Evolutionary conservation across 2,113 vertebrate genomes (phyloP).

Genomic region (Cyprinodon variegatus): DNA sequence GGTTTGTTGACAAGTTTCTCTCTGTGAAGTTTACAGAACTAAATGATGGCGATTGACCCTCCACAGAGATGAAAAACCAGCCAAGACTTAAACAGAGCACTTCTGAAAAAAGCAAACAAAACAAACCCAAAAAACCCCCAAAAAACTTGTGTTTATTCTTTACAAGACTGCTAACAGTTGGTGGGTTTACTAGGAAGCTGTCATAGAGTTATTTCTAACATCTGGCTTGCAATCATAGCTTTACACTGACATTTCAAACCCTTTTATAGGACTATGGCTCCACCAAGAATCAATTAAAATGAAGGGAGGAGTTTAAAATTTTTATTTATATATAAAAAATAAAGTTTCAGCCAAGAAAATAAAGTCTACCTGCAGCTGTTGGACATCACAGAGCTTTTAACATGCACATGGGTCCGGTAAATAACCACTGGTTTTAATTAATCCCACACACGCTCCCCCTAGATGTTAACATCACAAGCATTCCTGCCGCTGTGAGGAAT

Average conservation of each 20-base stretch:
- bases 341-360: slow-evolving; percentile 16
- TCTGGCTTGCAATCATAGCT: slow-evolving; percentile 1
- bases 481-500: slow-evolving; percentile 64
- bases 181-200: slow-evolving; percentile 10
- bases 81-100: slow-evolving; percentile 34
- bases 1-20: slow-evolving; percentile 64
- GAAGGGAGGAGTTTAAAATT: neutral
- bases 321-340: neutral
- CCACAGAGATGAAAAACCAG: slow-evolving; percentile 22
- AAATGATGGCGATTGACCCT: slow-evolving; percentile 54
- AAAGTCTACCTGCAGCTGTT: slow-evolving; percentile 35
- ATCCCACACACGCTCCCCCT: slow-evolving; percentile 45
- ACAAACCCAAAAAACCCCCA: too few species aligned
- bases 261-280: neutral
- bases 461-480: slow-evolving; percentile 70
- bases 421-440: slow-evolving; percentile 65
- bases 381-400: slow-evolving; percentile 38
- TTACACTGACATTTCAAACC: neutral
- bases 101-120: slow-evolving; percentile 4
- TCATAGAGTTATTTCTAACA: neutral
- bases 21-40: slow-evolving; percentile 44
- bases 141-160: slow-evolving; percentile 4
- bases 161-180: slow-evolving; percentile 33
- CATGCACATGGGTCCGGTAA: slow-evolving; percentile 10
- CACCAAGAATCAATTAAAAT: neutral